Conservation (phyloP, 1,140 invertebrate genomes). For the Notospermus geniculatus region DNA sequence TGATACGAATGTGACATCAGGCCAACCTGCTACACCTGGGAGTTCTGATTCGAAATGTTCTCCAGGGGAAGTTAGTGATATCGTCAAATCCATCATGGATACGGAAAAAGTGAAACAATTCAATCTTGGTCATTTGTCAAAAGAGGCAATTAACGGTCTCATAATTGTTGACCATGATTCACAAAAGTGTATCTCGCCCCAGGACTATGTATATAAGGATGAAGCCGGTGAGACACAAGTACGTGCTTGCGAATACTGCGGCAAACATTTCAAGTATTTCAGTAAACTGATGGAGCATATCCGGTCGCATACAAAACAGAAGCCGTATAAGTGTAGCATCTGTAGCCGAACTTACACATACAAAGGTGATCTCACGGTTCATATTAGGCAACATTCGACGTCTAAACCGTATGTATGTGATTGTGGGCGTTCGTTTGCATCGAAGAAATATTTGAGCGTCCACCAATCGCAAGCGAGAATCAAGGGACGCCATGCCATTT, state of each 20-base stretch:
- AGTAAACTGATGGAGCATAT: constrained; percentile 9
- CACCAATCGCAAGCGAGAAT: constrained; percentile 7
- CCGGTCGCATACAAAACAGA: constrained; percentile 7
- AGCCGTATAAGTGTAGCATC: constrained; percentile 10
- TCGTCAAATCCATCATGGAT: background rate
- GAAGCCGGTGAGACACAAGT: constrained; percentile 7
- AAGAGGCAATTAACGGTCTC: constrained; percentile 3
- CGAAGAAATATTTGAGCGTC: constrained; percentile 9
- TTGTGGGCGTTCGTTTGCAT: constrained; percentile 5
- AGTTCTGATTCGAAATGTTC: background rate
- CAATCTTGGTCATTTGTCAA: background rate
- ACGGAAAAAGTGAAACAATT: constrained; percentile 3
- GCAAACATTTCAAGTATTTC: constrained; percentile 10
- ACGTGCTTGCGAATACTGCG: constrained; percentile 8
- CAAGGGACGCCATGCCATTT: constrained; percentile 4
- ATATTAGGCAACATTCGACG: constrained; percentile 7
- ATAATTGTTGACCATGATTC: constrained; percentile 3
- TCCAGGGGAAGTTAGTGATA: background rate
- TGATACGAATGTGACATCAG: background rate
- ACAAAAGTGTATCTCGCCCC: background rate
- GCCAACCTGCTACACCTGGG: background rate
- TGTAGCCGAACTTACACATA: constrained; percentile 2
- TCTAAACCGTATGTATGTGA: constrained; percentile 8
- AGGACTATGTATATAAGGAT: constrained; percentile 9
- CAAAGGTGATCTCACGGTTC: constrained; percentile 5